Percentiles rank a stretch among this genome's conserved stretches.
These are phyloP conservation scores for Spizaetus ornatus DNA, from an alignment of 2,113 vertebrate genomes.

Conservation along the genomic window DNA sequence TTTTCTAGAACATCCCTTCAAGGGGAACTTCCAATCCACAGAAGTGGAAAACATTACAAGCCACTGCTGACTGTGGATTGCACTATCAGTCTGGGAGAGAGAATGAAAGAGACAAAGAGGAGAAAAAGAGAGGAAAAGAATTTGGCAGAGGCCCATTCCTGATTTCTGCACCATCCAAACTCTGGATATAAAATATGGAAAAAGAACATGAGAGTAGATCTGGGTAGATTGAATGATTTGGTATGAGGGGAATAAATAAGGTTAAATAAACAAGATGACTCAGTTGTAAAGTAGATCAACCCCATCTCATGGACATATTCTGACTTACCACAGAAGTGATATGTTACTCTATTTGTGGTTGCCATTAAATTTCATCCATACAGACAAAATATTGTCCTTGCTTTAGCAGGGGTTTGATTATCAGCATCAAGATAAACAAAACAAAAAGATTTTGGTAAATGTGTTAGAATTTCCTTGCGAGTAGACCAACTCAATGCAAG, in stretches of 20 bases:
- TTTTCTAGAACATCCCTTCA: neutral
- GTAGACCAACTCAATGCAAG: neutral
- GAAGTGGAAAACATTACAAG: neutral
- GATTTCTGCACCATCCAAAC: neutral
- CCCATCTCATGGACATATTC: neutral
- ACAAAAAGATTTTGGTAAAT: neutral
- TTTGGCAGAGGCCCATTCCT: neutral
- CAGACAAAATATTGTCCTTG: neutral
- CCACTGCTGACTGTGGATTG: neutral
- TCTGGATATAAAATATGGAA: neutral
- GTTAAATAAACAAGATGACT: neutral
- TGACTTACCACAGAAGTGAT: neutral
- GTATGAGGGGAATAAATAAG: neutral
- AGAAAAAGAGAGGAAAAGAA: neutral
- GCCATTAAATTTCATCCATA: neutral
- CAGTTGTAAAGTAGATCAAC: neutral
- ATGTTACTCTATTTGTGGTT: neutral
- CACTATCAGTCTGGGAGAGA: neutral
- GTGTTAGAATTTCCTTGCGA: neutral
- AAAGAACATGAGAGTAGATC: neutral
- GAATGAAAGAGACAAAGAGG: neutral
- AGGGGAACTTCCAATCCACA: neutral
- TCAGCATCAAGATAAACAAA: neutral
- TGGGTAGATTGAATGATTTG: neutral
- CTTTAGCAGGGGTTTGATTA: neutral